Evolutionary conservation across 2,797 vertebrate species (phyloP).

Genomic region (Paedocypris micromegethes): DNA sequence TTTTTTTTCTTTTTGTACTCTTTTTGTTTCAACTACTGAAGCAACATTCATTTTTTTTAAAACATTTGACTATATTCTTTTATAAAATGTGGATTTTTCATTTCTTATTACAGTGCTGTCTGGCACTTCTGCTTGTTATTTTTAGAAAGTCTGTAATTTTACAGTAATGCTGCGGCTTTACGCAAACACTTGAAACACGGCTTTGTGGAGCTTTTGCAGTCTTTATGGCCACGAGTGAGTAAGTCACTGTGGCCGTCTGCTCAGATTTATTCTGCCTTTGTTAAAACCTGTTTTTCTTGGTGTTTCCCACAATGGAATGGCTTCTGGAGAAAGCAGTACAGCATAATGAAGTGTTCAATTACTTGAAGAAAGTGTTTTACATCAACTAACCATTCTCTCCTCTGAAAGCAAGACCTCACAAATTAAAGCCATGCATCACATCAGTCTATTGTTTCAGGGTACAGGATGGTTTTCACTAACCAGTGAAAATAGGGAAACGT

Average conservation of each 20-base stretch:
- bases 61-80: no score
- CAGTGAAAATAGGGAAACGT: constrained; percentile 28
- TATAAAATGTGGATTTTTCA: no score
- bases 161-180: no score
- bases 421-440: constrained; percentile 69
- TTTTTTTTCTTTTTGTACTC: no score
- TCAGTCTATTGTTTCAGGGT: constrained; percentile 44
- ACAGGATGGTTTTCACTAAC: constrained; percentile 29
- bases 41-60: no score
- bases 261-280: constrained; percentile 55
- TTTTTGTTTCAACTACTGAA: no score
- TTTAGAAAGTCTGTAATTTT: no score
- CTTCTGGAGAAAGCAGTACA: constrained; percentile 50
- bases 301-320: constrained; percentile 55
- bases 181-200: neutral
- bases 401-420: constrained; percentile 20
- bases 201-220: constrained; percentile 34
- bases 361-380: constrained; percentile 54
- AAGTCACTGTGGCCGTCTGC: constrained; percentile 47
- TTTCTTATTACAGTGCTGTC: no score
- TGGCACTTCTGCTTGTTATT: no score
- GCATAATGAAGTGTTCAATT: constrained; percentile 71
- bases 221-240: constrained; percentile 36
- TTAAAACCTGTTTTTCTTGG: constrained; percentile 47
- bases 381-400: constrained; percentile 42